Evolutionary conservation across 2,113 vertebrate genomes (phyloP).

Genomic region (Cryptotis parvus): DNA sequence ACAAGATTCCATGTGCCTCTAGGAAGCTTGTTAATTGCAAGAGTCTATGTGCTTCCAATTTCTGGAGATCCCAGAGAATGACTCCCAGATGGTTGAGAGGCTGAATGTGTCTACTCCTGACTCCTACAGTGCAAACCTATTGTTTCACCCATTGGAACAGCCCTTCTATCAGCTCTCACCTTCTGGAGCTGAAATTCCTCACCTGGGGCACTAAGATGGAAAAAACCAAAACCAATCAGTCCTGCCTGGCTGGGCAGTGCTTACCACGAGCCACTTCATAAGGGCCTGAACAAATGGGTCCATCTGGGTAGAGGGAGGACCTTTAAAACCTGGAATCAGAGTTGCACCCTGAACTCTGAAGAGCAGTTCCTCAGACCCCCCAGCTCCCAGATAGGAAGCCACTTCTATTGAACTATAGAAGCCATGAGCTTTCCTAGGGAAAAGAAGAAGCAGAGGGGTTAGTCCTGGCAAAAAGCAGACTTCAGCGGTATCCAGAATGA

Average conservation of each 20-base stretch:
- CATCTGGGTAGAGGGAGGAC: background rate
- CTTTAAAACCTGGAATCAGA: background rate
- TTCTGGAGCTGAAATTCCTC: background rate
- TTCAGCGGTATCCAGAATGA: background rate
- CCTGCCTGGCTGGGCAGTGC: background rate
- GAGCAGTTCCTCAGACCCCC: background rate
- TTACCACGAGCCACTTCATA: background rate
- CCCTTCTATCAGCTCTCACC: background rate
- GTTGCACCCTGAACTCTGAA: background rate
- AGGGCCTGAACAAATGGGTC: background rate
- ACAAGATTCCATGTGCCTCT: background rate
- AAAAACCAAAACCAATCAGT: background rate
- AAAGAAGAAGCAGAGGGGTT: background rate
- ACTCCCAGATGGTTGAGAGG: background rate
- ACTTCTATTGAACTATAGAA: background rate
- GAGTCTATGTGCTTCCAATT: background rate
- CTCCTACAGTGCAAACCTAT: too few species aligned
- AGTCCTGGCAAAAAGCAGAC: background rate
- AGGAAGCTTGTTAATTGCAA: background rate
- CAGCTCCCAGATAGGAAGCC: background rate
- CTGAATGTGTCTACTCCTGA: background rate
- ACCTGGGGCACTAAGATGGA: background rate
- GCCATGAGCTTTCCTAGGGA: background rate
- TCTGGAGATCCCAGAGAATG: background rate
- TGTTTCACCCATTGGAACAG: background rate